Percentiles rank a stretch among this genome's conserved stretches.
These are phyloP conservation scores for Talpa occidentalis DNA, from an alignment of 2,113 vertebrate genomes.

Conservation along the genomic window DNA sequence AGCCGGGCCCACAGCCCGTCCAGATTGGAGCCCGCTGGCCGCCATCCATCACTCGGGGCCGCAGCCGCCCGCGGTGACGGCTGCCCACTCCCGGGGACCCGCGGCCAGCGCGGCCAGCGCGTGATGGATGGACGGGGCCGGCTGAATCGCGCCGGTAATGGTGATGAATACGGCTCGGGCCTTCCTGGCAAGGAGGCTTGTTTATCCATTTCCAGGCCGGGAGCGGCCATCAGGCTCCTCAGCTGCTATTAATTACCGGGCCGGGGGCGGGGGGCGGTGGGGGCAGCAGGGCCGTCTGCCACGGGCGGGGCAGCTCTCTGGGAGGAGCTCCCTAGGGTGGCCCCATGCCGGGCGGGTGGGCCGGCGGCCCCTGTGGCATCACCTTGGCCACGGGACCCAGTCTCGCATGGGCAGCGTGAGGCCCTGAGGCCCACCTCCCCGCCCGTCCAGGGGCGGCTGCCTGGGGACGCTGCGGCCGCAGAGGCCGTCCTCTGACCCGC, in stretches of 20 bases:
- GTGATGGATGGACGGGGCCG: constrained; percentile 25
- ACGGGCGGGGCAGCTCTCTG: fast-evolving
- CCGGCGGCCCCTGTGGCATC: too few relatives aligned
- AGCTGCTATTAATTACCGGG: constrained; percentile 49
- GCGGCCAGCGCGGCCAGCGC: background rate
- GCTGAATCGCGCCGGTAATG: background rate
- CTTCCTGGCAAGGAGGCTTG: constrained; percentile 33
- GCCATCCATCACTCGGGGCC: constrained; percentile 61
- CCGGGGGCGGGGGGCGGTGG: background rate
- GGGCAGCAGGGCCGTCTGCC: constrained; percentile 55
- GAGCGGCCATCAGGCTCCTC: constrained; percentile 23
- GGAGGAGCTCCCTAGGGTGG: background rate
- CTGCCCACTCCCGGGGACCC: constrained; percentile 10
- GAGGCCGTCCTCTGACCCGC: too few relatives aligned
- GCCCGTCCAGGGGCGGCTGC: too few relatives aligned
- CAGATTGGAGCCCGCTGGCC: background rate
- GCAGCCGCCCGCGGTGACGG: fast-evolving
- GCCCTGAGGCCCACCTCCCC: too few relatives aligned
- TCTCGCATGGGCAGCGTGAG: too few relatives aligned
- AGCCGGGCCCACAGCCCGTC: too few relatives aligned
- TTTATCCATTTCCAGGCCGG: constrained; percentile 44
- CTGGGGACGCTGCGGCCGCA: too few relatives aligned
- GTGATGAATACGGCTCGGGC: constrained; percentile 41
- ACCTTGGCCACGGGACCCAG: too few relatives aligned
- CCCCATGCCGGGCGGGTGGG: too few relatives aligned